A percentile compares a stretch with the other conserved stretches of the same genome.
Conservation (phyloP, 2,888 invertebrate genomes). For the Formica aserva region DNA sequence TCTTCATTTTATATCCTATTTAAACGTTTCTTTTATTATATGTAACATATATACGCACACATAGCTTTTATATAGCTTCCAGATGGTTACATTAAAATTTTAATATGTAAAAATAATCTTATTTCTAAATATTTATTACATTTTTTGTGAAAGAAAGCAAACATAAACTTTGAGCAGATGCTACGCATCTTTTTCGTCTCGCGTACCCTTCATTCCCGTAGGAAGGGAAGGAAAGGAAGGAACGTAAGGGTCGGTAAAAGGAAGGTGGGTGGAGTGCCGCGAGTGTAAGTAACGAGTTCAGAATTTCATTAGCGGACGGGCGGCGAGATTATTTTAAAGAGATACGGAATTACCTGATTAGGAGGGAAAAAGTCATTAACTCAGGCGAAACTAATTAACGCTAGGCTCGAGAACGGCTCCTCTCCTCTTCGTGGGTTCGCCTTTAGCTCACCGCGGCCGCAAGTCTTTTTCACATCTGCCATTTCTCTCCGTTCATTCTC, state of each 20-base stretch:
- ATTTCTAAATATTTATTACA: slow-evolving; percentile 13
- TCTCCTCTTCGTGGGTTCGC: slow-evolving; percentile 56
- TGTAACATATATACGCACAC: neutral
- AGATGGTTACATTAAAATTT: slow-evolving; percentile 12
- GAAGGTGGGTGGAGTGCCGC: slow-evolving; percentile 74
- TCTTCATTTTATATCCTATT: neutral
- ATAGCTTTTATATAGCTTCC: neutral
- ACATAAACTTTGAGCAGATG: slow-evolving; percentile 70
- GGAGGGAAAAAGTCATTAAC: slow-evolving; percentile 86
- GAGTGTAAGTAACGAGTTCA: slow-evolving; percentile 86
- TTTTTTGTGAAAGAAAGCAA: slow-evolving; percentile 6
- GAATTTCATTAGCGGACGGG: slow-evolving; percentile 86
- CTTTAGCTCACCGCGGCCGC: slow-evolving; percentile 60
- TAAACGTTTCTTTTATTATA: neutral
- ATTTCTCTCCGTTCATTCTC: slow-evolving; percentile 50
- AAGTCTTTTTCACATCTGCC: slow-evolving; percentile 61
- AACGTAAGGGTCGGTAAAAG: slow-evolving; percentile 64
- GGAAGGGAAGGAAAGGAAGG: slow-evolving; percentile 32
- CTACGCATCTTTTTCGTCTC: slow-evolving; percentile 42
- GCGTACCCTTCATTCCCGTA: slow-evolving; percentile 14
- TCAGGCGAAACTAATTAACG: slow-evolving; percentile 86
- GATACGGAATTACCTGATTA: slow-evolving; percentile 86
- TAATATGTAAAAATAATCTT: neutral
- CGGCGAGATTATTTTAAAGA: slow-evolving; percentile 86
- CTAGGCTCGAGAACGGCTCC: slow-evolving; percentile 76